A percentile compares a stretch with the other conserved stretches of the same genome.
Conservation (phyloP, 2,113 vertebrate species). For the Pangasianodon gigas region DNA sequence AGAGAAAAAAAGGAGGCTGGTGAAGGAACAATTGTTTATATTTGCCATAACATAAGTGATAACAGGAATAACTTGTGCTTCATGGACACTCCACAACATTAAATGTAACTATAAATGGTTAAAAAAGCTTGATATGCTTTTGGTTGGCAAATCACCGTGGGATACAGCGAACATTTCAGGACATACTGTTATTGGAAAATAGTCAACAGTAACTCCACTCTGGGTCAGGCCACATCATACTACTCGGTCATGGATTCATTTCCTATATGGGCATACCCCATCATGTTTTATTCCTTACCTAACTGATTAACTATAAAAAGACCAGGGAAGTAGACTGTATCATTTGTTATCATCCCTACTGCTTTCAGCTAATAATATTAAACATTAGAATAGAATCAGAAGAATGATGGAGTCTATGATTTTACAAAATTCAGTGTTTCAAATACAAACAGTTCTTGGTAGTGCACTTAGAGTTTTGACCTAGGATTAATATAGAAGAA, state of each 20-base stretch:
- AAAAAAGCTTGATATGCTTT: too few relatives aligned
- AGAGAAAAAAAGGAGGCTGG: neutral
- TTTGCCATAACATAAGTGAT: too few relatives aligned
- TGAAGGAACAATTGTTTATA: neutral
- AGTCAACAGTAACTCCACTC: too few relatives aligned
- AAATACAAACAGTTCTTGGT: slow-evolving; percentile 1
- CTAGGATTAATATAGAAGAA: neutral
- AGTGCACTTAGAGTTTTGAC: neutral
- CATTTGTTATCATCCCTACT: neutral
- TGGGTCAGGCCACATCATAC: neutral
- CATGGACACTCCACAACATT: too few relatives aligned
- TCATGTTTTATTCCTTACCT: neutral
- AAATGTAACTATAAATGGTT: too few relatives aligned
- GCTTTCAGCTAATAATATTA: neutral
- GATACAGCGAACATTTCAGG: neutral
- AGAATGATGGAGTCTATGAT: neutral
- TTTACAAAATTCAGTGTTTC: neutral
- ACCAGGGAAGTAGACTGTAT: neutral
- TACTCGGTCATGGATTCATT: neutral
- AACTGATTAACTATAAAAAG: neutral
- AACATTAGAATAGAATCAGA: neutral
- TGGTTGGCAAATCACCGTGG: too few relatives aligned
- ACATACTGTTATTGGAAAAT: too few relatives aligned
- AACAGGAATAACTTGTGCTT: too few relatives aligned
- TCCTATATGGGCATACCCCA: neutral